Evolutionary conservation across 2,797 vertebrate genomes (phyloP), one percentile per base, ranked within the genome.

Genomic region (Poeciliopsis paucimaculata): DNA sequence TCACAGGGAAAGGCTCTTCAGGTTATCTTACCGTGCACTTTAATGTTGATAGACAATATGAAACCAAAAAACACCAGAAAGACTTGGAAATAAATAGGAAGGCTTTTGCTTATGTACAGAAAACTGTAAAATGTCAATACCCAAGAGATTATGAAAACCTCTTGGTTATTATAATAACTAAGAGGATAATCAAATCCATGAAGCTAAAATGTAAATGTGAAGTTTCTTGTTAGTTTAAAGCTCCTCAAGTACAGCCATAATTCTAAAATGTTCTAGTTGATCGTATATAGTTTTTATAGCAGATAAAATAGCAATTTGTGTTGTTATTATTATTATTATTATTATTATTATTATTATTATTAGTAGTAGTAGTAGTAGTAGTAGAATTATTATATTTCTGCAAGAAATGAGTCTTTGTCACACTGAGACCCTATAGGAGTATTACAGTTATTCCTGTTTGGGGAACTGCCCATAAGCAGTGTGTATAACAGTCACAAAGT

Each of bases 371-470:
- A 39, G 2, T 43, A 45, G 2, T 43, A 43, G 2, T 43, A 43
- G 10, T 43, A 43, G 9, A 2, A 45, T 60, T 60, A 31, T 84
- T 83, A 81, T 76, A 78, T 57, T 64, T 70, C 57, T 85, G 43
- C 55, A 76, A 77, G 72, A 60, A 72, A 45, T 78, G 78, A 75
- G 78, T 75, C 79, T 83, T 84, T 75, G 81, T 75, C 84, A 85
- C 28, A 55, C 76, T 77, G 82, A 78, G 80, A 79, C 79, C 78
- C 76, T 68, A 6, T 80, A 82, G 72, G 80, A 75, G 49, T 74
- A 86, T 86, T 66, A 82, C 57, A 84, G 83, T 81, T 82, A 78
- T 84, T 66, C 85, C 60, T 79, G 79, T 77, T 84, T 76, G 41
- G 82, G 79, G 87, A 60, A 77, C 36, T 80, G 72, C 47, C 71